Percentiles rank a stretch among this genome's conserved stretches.
Conservation (phyloP, 92 coral and sea anemone species). For the Plumapathes pennacea region DNA sequence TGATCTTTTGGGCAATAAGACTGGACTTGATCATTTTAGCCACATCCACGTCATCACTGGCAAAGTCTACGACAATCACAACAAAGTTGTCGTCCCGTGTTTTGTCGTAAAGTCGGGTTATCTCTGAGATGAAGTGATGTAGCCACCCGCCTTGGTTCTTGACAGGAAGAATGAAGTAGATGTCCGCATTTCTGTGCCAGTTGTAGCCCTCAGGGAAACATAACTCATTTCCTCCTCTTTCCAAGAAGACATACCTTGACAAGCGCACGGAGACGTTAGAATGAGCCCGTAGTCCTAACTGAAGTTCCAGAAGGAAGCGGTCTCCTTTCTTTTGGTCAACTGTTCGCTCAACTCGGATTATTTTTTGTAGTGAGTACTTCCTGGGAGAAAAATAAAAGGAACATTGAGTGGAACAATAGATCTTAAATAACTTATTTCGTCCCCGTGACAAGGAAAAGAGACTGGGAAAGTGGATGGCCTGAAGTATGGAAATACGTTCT, state of each 20-base stretch:
- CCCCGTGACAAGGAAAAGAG: no score
- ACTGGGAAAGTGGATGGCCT: no score
- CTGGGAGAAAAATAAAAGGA: constrained; percentile 6
- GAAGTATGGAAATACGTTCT: no score
- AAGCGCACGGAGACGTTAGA: constrained; percentile 14
- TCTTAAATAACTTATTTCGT: no score
- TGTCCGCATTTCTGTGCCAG: constrained; percentile 23
- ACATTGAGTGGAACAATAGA: no score
- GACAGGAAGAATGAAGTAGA: constrained; percentile 27
- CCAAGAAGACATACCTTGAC: constrained; percentile 27
- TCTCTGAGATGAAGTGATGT: constrained; percentile 13
- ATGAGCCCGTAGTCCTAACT: constrained; percentile 1
- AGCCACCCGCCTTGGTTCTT: constrained; percentile 47
- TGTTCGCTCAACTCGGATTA: constrained; percentile 26
- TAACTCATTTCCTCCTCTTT: constrained; percentile 9
- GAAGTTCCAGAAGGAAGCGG: constrained; percentile 33
- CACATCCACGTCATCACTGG: constrained; percentile 30
- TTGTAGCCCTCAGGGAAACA: constrained; percentile 36
- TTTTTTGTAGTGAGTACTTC: constrained; percentile 9
- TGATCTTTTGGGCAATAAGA: constrained; percentile 15
- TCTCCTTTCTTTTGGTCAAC: constrained; percentile 36
- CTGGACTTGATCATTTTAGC: constrained; percentile 10
- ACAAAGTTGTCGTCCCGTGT: constrained; percentile 29
- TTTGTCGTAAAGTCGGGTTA: constrained; percentile 15
- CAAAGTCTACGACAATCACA: constrained; percentile 34